These are phyloP conservation scores for Euzetes globulus DNA, from an alignment of 2,888 invertebrate species.

Conservation along the genomic window DNA sequence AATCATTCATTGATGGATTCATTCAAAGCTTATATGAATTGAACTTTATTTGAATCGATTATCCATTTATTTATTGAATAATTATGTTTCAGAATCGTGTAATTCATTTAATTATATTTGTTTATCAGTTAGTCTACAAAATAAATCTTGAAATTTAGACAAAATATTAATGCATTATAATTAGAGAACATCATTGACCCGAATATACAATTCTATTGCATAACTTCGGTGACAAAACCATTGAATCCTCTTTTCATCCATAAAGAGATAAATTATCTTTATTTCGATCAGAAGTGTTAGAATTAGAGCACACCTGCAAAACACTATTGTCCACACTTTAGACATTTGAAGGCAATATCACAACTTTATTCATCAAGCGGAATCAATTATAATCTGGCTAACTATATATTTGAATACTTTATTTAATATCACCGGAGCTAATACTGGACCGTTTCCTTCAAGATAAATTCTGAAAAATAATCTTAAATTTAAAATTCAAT, in stretches of 20 bases:
- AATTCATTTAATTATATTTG: background rate
- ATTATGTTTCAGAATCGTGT: background rate
- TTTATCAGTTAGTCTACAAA: background rate
- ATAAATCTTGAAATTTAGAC: background rate
- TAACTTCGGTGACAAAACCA: too few species aligned
- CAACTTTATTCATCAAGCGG: background rate
- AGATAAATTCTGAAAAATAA: background rate
- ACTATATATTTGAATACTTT: background rate
- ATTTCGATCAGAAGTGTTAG: background rate
- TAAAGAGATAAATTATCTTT: background rate
- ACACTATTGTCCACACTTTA: background rate
- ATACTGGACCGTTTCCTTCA: background rate
- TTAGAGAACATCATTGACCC: too few species aligned
- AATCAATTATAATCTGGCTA: background rate
- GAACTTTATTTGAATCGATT: too few species aligned
- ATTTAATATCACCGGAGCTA: background rate
- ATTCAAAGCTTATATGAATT: too few species aligned
- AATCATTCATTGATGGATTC: background rate
- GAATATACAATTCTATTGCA: background rate
- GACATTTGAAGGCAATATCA: background rate
- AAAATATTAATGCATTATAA: background rate
- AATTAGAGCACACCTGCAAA: background rate
- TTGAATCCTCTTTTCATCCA: too few species aligned
- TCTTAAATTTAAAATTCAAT: too few species aligned
- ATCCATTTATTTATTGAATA: background rate